Percentiles rank a stretch among this genome's conserved stretches.
phyloP scores from a whole-genome alignment of 2,888 invertebrate genomes.

The Cantharis rufa region DNA sequence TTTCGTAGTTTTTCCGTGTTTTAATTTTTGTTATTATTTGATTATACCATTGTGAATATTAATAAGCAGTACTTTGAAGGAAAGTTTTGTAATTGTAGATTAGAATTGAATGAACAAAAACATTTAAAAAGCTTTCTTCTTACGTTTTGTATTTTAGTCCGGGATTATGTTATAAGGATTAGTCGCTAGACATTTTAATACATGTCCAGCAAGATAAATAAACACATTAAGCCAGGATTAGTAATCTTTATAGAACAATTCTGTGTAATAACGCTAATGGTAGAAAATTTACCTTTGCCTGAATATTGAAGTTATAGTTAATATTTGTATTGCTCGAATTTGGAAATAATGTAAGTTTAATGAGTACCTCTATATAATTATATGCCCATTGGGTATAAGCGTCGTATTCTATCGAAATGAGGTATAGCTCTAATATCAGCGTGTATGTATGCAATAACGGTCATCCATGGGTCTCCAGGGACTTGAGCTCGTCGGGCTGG shows the following conservation, averaged over 20 bases:
- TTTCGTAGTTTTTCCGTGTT: background rate
- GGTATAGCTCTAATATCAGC: slow-evolving; percentile 34
- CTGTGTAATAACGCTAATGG: slow-evolving; percentile 2
- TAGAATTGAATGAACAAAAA: slow-evolving; percentile 17
- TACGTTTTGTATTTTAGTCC: slow-evolving; percentile 11
- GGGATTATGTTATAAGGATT: slow-evolving; percentile 25
- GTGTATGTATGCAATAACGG: slow-evolving; percentile 38
- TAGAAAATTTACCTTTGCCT: background rate
- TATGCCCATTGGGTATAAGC: slow-evolving; percentile 19
- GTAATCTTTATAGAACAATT: slow-evolving; percentile 12
- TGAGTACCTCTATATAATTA: slow-evolving; percentile 20
- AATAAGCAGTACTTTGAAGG: background rate
- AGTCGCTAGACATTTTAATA: slow-evolving; percentile 24
- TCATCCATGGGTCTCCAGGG: slow-evolving; percentile 34
- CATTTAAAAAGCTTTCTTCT: slow-evolving; percentile 10
- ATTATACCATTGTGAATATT: background rate
- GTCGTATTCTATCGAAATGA: slow-evolving; percentile 30
- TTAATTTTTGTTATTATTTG: background rate
- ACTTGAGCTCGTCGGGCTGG: slow-evolving; percentile 25
- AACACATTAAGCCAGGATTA: slow-evolving; percentile 18
- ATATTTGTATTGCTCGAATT: slow-evolving; percentile 8
- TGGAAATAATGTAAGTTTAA: slow-evolving; percentile 20
- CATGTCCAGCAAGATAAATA: slow-evolving; percentile 21
- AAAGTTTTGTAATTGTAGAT: background rate
- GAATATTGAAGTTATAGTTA: slow-evolving; percentile 6